phyloP scores from a whole-genome alignment of 2,113 vertebrate genomes.

The Menura novaehollandiae region DNA sequence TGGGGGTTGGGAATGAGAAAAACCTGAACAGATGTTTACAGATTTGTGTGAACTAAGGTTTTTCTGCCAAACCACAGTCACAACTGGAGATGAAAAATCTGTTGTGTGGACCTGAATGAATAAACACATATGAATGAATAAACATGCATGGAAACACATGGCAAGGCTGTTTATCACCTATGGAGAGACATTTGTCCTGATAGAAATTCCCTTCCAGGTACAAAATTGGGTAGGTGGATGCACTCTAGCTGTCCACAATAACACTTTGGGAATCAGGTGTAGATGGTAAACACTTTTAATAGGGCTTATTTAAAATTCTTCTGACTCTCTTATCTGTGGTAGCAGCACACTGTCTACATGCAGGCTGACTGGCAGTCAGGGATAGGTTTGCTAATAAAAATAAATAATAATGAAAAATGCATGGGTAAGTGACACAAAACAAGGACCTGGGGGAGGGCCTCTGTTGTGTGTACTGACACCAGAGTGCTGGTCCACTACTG shows the following conservation, averaged over 20 bases:
- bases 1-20: not conserved
- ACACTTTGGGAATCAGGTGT: not conserved
- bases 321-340: not conserved
- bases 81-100: not conserved
- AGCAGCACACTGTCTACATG: not conserved
- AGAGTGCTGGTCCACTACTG: not conserved
- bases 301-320: slow-evolving; percentile 3
- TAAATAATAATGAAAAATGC: not conserved
- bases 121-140: not conserved
- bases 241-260: not conserved
- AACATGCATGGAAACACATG: not conserved
- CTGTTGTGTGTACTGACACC: not conserved
- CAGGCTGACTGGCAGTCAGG: not conserved
- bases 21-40: slow-evolving; percentile 3
- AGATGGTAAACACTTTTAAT: not conserved
- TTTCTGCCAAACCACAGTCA: not conserved
- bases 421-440: not conserved
- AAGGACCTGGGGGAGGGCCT: not conserved
- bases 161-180: not conserved
- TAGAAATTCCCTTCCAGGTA: not conserved
- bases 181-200: not conserved
- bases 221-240: not conserved
- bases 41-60: not conserved
- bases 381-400: not conserved
- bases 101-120: not conserved